A percentile compares a stretch with the other conserved stretches of the same genome.
Conservation (phyloP, 1,140 invertebrate genomes). For the Branchinecta lynchi region DNA sequence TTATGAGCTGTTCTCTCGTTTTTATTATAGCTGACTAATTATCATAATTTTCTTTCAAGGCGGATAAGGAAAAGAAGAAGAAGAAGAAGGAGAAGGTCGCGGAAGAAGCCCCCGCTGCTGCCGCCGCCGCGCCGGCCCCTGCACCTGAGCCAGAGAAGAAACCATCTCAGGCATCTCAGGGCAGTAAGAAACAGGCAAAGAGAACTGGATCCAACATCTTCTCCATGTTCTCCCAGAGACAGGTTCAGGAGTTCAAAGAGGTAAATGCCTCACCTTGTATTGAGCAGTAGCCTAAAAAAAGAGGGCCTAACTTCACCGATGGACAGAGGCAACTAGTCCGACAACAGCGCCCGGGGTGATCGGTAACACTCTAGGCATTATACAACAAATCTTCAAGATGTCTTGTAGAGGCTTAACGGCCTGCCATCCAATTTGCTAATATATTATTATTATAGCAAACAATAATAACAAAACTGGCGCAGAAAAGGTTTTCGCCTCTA, state of each 20-base stretch:
- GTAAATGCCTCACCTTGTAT: conserved; percentile 35
- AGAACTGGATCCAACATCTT: conserved; percentile 82
- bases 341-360: too few relatives aligned
- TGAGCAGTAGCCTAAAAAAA: too few relatives aligned
- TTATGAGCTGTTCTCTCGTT: too few relatives aligned
- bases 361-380: too few relatives aligned
- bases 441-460: too few relatives aligned
- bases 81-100: conserved; percentile 61
- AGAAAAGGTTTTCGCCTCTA: too few relatives aligned
- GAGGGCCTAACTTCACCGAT: too few relatives aligned
- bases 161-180: conserved; percentile 10
- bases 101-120: conserved; percentile 42
- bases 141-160: conserved; percentile 30
- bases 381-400: too few relatives aligned
- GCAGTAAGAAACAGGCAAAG: conserved; percentile 47
- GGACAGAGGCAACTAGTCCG: too few relatives aligned
- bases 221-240: conserved; percentile 85
- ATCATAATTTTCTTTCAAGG: conserved; percentile 23
- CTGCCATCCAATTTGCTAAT: too few relatives aligned
- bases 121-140: conserved; percentile 40
- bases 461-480: too few relatives aligned
- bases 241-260: conserved; percentile 92
- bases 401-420: too few relatives aligned
- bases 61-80: conserved; percentile 68
- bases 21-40: not conserved